phyloP scores from a whole-genome alignment of 2,113 vertebrate species.

The Pollimyrus isidori region DNA sequence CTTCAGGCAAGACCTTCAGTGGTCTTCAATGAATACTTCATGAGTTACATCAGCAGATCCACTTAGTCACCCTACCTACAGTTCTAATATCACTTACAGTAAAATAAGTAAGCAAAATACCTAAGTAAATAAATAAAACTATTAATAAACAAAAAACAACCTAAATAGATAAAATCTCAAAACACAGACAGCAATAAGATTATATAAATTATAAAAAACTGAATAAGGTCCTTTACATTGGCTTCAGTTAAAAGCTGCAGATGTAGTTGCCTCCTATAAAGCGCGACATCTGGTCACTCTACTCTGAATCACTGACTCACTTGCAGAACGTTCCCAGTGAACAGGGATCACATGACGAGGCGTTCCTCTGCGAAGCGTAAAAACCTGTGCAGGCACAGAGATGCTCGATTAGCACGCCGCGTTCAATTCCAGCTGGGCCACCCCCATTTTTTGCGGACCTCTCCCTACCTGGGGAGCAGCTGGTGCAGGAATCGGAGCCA shows the following conservation, averaged over 20 bases:
- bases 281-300: neutral
- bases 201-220: neutral
- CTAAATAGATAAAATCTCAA: neutral
- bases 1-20: neutral
- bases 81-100: neutral
- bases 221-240: neutral
- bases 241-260: neutral
- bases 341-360: constrained; percentile 66
- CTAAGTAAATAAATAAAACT: neutral
- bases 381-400: constrained; percentile 52
- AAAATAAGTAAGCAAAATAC: neutral
- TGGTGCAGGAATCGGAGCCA: constrained; percentile 56
- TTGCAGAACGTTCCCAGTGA: constrained; percentile 70
- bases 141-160: neutral
- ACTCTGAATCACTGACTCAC: constrained; percentile 47
- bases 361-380: constrained; percentile 56
- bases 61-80: neutral
- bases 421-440: neutral
- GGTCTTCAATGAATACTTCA: neutral
- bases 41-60: neutral
- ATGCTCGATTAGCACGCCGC: neutral
- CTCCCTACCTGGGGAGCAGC: constrained; percentile 63
- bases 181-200: neutral
- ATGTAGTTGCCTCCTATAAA: neutral
- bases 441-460: neutral